Conservation (phyloP, 2,797 vertebrate species). For the Poecile montanus region DNA sequence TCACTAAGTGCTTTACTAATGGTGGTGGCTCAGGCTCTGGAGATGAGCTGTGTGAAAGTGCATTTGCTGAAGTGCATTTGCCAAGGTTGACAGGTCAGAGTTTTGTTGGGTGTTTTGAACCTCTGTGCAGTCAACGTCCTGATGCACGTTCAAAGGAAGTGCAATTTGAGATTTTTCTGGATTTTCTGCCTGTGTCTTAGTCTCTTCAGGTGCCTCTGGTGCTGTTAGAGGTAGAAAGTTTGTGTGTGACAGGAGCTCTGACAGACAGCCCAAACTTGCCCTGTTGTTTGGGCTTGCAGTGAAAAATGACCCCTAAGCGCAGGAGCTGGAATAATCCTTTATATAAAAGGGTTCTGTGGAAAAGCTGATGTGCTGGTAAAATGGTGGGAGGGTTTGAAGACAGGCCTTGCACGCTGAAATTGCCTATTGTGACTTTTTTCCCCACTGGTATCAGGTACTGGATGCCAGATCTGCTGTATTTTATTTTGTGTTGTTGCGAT, state of each 20-base stretch:
- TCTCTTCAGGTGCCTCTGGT: background rate
- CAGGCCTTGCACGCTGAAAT: background rate
- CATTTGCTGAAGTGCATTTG: background rate
- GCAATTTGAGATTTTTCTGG: background rate
- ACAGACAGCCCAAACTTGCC: background rate
- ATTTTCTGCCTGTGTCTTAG: background rate
- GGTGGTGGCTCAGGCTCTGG: background rate
- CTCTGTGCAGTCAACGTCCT: background rate
- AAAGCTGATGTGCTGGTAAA: conserved; percentile 19
- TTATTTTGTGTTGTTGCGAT: background rate
- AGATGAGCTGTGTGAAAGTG: background rate
- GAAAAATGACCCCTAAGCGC: background rate
- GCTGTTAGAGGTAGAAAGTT: background rate
- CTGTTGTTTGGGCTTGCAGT: background rate
- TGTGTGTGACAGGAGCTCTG: background rate
- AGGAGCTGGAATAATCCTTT: conserved; percentile 32
- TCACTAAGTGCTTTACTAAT: background rate
- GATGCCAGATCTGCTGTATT: background rate
- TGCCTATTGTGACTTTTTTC: background rate
- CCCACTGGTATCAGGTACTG: background rate
- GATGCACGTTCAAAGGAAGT: background rate
- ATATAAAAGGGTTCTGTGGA: background rate
- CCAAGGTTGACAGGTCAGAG: background rate
- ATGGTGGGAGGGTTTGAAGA: background rate
- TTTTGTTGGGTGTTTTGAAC: background rate